Percentiles rank a stretch among this genome's conserved stretches.
These are phyloP conservation scores for Pseudonaja textilis DNA, from an alignment of 2,113 vertebrate species.

Conservation along the genomic window DNA sequence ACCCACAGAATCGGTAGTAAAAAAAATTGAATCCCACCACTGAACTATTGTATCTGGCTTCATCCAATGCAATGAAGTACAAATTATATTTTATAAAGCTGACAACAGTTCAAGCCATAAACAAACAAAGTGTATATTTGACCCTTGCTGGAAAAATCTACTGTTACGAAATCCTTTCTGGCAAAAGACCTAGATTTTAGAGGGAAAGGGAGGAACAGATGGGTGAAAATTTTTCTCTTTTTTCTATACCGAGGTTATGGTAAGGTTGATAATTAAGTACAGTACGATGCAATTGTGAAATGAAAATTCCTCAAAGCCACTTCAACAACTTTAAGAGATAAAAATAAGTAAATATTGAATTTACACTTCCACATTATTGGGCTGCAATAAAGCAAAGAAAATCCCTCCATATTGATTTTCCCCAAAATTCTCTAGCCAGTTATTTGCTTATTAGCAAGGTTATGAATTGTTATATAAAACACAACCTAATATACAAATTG, in stretches of 20 bases:
- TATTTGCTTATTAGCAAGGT: constrained; percentile 13
- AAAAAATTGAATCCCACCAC: too few relatives aligned
- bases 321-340: not conserved
- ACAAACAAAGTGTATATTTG: not conserved
- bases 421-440: constrained; percentile 5
- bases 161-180: not conserved
- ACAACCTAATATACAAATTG: not conserved
- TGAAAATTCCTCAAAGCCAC: not conserved
- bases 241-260: not conserved
- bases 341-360: not conserved
- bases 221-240: not conserved
- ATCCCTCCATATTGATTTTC: constrained; percentile 16
- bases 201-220: not conserved
- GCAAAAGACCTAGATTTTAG: not conserved
- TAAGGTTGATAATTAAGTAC: not conserved
- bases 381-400: constrained; percentile 1
- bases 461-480: not conserved
- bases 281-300: not conserved
- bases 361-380: constrained; percentile 2
- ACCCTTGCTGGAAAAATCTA: not conserved
- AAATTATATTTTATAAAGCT: not conserved
- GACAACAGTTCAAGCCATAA: not conserved
- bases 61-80: not conserved
- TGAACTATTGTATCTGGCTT: not conserved
- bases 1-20: too few relatives aligned